Percentiles rank a stretch among this genome's conserved stretches.
Evolutionary conservation across 2,888 invertebrate species (phyloP).

Genomic region (Euproctis similis): DNA sequence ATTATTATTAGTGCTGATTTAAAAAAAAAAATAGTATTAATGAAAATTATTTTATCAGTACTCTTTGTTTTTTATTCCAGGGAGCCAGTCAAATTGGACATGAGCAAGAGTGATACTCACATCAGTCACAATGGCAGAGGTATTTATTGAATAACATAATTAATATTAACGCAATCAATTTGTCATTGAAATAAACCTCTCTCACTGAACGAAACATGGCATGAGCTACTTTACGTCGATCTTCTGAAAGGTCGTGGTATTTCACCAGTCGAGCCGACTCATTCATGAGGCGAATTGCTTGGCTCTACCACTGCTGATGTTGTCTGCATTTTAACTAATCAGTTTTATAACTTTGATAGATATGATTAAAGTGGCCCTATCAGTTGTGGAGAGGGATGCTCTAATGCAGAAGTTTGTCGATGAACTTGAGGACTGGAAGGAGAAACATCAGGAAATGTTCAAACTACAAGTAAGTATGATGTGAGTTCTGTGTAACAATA

Average conservation of each 20-base stretch:
- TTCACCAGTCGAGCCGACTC: no score
- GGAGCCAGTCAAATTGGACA: slow-evolving; percentile 32
- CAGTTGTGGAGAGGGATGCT: slow-evolving; percentile 40
- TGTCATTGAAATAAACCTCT: no score
- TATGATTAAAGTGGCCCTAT: slow-evolving; percentile 29
- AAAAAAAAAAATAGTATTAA: no score
- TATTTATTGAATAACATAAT: slow-evolving; percentile 10
- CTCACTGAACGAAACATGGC: no score
- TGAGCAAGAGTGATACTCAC: slow-evolving; percentile 45
- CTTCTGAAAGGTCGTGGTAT: no score
- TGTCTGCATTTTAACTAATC: not conserved
- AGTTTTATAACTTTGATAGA: slow-evolving; percentile 27
- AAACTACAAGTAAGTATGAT: slow-evolving; percentile 73
- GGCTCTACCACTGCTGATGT: no score
- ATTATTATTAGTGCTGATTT: no score
- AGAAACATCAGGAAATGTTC: slow-evolving; percentile 78
- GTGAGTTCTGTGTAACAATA: no score
- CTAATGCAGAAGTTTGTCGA: slow-evolving; percentile 75
- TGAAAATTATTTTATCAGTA: no score
- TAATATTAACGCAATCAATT: no score
- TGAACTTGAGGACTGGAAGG: slow-evolving; percentile 85
- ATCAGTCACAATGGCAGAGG: slow-evolving; percentile 34
- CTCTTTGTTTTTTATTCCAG: slow-evolving; percentile 38
- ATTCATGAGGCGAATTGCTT: no score
- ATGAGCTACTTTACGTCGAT: no score